Conservation (phyloP, 1,140 invertebrate genomes). For the Ladona fulva region DNA sequence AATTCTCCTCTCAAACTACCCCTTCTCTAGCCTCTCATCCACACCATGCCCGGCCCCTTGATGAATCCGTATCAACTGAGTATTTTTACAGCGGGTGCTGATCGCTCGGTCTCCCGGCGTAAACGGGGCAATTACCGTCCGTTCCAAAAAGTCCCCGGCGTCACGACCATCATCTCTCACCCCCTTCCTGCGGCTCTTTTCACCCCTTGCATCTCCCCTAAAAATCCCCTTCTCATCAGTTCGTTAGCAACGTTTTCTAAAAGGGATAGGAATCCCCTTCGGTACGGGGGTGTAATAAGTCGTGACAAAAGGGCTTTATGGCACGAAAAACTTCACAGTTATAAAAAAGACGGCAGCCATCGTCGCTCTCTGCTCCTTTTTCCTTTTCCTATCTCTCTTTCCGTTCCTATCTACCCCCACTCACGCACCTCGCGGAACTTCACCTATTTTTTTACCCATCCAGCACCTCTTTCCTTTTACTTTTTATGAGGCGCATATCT, state of each 20-base stretch:
- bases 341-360: neutral
- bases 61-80: no score
- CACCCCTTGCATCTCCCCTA: neutral
- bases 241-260: neutral
- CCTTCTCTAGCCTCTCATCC: no score
- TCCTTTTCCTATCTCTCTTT: neutral
- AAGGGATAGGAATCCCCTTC: neutral
- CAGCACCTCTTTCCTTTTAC: constrained; percentile 4
- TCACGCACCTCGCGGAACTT: neutral
- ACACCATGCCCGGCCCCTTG: no score
- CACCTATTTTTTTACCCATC: neutral
- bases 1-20: neutral
- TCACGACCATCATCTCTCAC: neutral
- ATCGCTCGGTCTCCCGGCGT: neutral
- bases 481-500: neutral
- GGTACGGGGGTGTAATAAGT: neutral
- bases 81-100: no score
- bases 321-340: neutral
- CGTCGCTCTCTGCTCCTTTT: neutral
- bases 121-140: neutral
- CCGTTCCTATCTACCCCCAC: neutral
- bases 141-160: neutral
- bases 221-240: neutral
- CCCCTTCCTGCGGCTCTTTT: no score
- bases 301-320: neutral